A percentile compares a stretch with the other conserved stretches of the same genome.
These are phyloP conservation scores for Pachypanchax playfairii DNA, from an alignment of 2,113 vertebrate species.

Conservation along the genomic window DNA sequence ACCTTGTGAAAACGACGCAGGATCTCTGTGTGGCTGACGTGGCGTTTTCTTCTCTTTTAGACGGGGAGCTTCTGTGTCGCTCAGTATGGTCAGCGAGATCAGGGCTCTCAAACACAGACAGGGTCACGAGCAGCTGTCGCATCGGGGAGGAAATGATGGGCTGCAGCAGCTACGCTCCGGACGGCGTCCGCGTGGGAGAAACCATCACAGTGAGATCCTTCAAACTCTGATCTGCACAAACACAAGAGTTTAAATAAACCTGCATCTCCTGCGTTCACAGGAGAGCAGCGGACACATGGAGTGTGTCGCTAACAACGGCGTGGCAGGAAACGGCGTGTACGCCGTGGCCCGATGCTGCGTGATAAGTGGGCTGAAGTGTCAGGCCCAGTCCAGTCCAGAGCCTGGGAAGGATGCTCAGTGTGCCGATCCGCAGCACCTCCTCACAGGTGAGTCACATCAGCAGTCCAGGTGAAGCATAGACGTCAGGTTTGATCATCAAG, in stretches of 20 bases:
- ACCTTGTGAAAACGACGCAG: rapidly evolving
- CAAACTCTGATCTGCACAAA: no score
- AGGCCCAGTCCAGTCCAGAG: slow-evolving; percentile 35
- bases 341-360: slow-evolving; percentile 87
- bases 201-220: slow-evolving; percentile 77
- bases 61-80: slow-evolving; percentile 81
- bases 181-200: slow-evolving; percentile 76
- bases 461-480: background rate
- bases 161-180: slow-evolving; percentile 79
- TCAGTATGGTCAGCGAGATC: slow-evolving; percentile 87
- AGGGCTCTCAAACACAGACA: slow-evolving; percentile 38
- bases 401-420: slow-evolving; percentile 63
- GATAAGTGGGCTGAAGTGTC: slow-evolving; percentile 72
- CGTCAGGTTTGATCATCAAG: no score
- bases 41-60: slow-evolving; percentile 41
- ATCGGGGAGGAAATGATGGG: slow-evolving; percentile 82
- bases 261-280: slow-evolving; percentile 56
- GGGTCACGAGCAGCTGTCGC: slow-evolving; percentile 71
- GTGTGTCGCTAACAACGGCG: slow-evolving; percentile 78
- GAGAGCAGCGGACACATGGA: slow-evolving; percentile 64
- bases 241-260: background rate
- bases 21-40: background rate
- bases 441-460: slow-evolving; percentile 80
- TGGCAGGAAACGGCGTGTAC: slow-evolving; percentile 73
- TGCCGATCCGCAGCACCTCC: slow-evolving; percentile 60